These are phyloP conservation scores for Nemopilema nomurai DNA, from an alignment of 30 jellyfish, hydroid and myxozoan genomes.

Conservation along the genomic window DNA sequence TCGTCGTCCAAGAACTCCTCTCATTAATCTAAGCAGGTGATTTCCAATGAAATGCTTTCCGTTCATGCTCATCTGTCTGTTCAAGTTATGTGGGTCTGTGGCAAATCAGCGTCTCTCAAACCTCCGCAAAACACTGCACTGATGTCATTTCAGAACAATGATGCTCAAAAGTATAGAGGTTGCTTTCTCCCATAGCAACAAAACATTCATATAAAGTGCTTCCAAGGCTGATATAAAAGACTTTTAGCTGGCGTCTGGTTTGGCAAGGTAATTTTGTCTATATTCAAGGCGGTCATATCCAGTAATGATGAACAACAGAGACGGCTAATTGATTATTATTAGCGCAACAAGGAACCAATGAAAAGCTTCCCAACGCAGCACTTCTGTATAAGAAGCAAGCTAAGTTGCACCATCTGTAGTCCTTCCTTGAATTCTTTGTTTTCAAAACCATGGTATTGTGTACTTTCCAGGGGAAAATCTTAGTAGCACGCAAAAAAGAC, in stretches of 20 bases:
- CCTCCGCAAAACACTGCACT: background rate
- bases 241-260: too few species aligned
- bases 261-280: background rate
- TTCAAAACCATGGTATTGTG: background rate
- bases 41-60: too few species aligned
- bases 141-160: background rate
- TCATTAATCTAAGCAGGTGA: background rate
- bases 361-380: background rate
- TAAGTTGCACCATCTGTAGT: background rate
- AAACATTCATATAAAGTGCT: background rate
- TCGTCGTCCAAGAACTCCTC: background rate
- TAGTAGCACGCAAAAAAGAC: background rate
- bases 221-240: too few species aligned
- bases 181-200: background rate
- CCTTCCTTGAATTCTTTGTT: background rate
- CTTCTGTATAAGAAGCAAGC: background rate
- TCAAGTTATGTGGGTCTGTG: background rate
- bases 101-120: background rate
- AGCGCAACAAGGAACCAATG: background rate
- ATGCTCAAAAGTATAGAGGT: background rate
- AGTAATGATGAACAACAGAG: background rate
- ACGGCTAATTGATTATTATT: background rate
- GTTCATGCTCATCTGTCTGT: background rate
- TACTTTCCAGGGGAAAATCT: background rate
- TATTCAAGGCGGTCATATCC: background rate